Conservation (phyloP, 2,888 invertebrate species). For the Chorisops tibialis region DNA sequence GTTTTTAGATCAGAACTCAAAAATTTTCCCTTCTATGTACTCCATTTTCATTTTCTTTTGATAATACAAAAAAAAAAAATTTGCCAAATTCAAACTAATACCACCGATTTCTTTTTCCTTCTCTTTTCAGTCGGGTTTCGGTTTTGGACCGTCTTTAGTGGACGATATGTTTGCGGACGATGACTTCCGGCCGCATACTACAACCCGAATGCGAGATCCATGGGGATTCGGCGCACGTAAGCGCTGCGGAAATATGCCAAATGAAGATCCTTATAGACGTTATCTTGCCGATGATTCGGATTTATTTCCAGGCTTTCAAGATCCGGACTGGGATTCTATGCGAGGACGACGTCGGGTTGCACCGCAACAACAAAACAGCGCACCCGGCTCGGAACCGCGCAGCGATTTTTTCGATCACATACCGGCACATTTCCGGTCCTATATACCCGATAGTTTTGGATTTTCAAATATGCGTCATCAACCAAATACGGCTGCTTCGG, state of each 20-base stretch:
- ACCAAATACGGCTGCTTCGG: conserved; percentile 28
- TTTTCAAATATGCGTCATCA: conserved; percentile 29
- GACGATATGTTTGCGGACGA: conserved; percentile 45
- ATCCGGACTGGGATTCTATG: conserved; percentile 17
- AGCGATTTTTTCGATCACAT: conserved; percentile 46
- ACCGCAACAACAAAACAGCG: conserved; percentile 6
- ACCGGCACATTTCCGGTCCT: conserved; percentile 51
- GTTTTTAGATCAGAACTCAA: no score
- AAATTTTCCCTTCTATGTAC: no score
- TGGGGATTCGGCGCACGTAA: conserved; percentile 48
- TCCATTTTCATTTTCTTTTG: no score
- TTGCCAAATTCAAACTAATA: no score
- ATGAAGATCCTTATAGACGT: conserved; percentile 42
- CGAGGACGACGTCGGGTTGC: conserved; percentile 39
- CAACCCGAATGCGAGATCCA: conserved; percentile 48
- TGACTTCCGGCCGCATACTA: conserved; percentile 47
- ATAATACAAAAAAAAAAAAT: no score
- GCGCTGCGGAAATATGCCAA: conserved; percentile 46
- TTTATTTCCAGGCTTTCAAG: conserved; percentile 49
- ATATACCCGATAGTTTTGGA: conserved; percentile 49
- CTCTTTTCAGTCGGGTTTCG: conserved; percentile 46
- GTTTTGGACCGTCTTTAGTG: conserved; percentile 43
- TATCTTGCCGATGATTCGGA: conserved; percentile 45
- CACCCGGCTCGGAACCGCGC: not conserved
- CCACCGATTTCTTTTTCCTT: conserved; percentile 17